Evolutionary conservation across 2,888 invertebrate genomes (phyloP).

Genomic region (Perithous albicinctus): DNA sequence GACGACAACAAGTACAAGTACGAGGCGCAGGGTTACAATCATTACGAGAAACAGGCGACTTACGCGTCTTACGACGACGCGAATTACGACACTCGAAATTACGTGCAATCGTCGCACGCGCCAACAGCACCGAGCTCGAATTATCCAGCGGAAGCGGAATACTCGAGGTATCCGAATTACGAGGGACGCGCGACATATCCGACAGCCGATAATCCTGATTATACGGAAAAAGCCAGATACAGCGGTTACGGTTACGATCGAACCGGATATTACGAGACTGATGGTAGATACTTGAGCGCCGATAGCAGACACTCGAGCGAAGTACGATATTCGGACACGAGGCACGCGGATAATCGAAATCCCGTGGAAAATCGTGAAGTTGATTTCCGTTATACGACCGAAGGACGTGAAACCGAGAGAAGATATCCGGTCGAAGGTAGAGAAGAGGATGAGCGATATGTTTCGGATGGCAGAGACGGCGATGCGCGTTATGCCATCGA

Average conservation of each 20-base stretch:
- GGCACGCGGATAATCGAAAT: conserved; percentile 64
- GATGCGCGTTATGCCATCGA: conserved; percentile 72
- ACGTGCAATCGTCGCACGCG: conserved; percentile 68
- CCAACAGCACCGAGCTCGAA: conserved; percentile 58
- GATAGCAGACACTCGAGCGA: conserved; percentile 71
- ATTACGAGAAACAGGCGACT: conserved; percentile 74
- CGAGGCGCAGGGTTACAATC: conserved; percentile 73
- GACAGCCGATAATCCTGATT: conserved; percentile 71
- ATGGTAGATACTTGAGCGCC: conserved; percentile 72
- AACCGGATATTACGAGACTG: conserved; percentile 69
- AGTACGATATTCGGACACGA: conserved; percentile 67
- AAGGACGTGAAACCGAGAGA: conserved; percentile 75
- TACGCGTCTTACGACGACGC: conserved; percentile 76
- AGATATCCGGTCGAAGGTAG: conserved; percentile 71
- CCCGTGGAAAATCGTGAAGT: conserved; percentile 71
- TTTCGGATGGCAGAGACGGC: conserved; percentile 74
- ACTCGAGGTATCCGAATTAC: conserved; percentile 76
- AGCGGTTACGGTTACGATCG: conserved; percentile 75
- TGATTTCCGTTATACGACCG: conserved; percentile 74
- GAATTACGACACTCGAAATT: conserved; percentile 75
- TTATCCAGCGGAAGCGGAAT: conserved; percentile 77
- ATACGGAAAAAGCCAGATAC: conserved; percentile 78
- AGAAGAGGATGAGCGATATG: conserved; percentile 75
- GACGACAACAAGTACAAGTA: conserved; percentile 82
- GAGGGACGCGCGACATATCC: conserved; percentile 71